These are phyloP conservation scores for Gadus macrocephalus DNA, from an alignment of 2,113 vertebrate species.

Conservation along the genomic window DNA sequence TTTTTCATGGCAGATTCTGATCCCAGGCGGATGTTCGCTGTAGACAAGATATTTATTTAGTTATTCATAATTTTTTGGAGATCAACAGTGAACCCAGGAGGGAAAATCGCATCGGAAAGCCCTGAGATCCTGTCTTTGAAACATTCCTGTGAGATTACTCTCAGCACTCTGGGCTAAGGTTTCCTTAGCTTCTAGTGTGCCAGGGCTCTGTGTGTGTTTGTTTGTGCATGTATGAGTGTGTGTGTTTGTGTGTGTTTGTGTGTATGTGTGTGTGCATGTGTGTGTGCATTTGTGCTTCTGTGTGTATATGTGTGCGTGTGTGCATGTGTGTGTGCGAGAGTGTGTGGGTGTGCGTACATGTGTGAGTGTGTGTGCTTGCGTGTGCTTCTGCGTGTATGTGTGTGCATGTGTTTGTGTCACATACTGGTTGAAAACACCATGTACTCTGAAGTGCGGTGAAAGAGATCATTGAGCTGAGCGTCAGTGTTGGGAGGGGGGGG, in stretches of 20 bases:
- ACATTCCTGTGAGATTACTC: slow-evolving; percentile 60
- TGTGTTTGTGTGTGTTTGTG: too few relatives aligned
- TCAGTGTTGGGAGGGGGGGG: slow-evolving; percentile 40
- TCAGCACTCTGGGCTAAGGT: slow-evolving; percentile 37
- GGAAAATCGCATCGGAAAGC: slow-evolving; percentile 11
- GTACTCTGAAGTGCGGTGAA: slow-evolving; percentile 59
- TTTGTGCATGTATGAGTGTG: too few relatives aligned
- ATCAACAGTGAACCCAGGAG: slow-evolving; percentile 37
- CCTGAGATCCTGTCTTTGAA: slow-evolving; percentile 50
- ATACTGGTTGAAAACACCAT: slow-evolving; percentile 54
- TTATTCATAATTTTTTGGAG: slow-evolving; percentile 46
- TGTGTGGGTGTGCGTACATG: too few relatives aligned
- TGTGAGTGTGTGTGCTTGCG: too few relatives aligned
- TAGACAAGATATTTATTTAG: slow-evolving; percentile 25
- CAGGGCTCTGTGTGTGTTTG: slow-evolving; percentile 10
- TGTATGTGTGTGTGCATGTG: too few relatives aligned
- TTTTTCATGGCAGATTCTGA: slow-evolving; percentile 11
- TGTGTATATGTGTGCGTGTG: too few relatives aligned
- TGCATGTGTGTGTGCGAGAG: too few relatives aligned
- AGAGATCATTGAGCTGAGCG: slow-evolving; percentile 56
- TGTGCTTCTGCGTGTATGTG: too few relatives aligned
- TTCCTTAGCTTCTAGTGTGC: slow-evolving; percentile 44
- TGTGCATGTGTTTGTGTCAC: slow-evolving; percentile 30
- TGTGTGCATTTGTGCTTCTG: too few relatives aligned
- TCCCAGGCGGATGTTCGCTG: slow-evolving; percentile 18